Percentiles rank a stretch among this genome's conserved stretches.
Conservation (phyloP, 2,888 invertebrate genomes). For the Agrochola circellaris region DNA sequence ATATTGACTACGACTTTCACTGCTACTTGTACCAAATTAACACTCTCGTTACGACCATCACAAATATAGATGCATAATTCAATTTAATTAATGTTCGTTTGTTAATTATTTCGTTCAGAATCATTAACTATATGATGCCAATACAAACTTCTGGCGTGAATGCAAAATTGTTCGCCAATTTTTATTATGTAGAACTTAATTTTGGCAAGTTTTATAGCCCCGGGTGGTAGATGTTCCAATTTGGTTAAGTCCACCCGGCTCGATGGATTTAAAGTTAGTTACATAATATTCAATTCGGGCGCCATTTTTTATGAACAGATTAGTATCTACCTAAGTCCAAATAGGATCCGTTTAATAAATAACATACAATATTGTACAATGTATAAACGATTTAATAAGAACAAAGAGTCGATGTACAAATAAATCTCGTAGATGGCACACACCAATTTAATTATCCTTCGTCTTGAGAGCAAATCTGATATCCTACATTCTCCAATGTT, state of each 20-base stretch:
- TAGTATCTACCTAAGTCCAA: not conserved
- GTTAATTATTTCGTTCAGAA: constrained; percentile 62
- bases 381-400: not conserved
- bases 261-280: not conserved
- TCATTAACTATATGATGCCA: constrained; percentile 53
- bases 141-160: constrained; percentile 50
- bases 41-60: constrained; percentile 35
- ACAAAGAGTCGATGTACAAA: not conserved
- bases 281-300: not conserved
- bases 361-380: not conserved
- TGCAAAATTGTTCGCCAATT: constrained; percentile 24
- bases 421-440: not conserved
- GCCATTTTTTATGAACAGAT: not conserved
- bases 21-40: constrained; percentile 21
- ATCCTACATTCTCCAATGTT: not conserved
- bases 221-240: constrained; percentile 17
- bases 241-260: not conserved
- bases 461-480: not conserved
- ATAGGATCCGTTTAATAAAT: not conserved
- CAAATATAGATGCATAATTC: constrained; percentile 45
- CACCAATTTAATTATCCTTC: not conserved
- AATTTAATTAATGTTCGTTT: constrained; percentile 54
- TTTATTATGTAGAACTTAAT: constrained; percentile 39
- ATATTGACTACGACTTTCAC: not conserved
- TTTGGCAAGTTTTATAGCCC: constrained; percentile 11